phyloP scores from a whole-genome alignment of 2,113 vertebrate species.

The Gambusia affinis region DNA sequence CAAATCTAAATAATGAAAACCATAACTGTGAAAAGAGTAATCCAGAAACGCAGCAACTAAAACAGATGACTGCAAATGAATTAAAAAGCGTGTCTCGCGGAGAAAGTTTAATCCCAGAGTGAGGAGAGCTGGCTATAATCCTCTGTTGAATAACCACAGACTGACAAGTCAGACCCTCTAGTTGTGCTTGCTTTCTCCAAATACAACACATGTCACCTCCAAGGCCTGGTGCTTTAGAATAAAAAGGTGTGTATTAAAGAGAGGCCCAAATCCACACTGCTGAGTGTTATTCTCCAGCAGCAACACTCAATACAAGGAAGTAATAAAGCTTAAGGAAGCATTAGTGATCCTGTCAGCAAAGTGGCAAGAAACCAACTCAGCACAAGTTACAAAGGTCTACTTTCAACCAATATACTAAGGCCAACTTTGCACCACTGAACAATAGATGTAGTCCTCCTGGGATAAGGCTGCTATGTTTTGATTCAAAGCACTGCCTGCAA shows the following conservation, averaged over 20 bases:
- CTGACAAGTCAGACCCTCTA: conserved; percentile 49
- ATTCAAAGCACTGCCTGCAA: neutral
- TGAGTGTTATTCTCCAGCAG: conserved; percentile 38
- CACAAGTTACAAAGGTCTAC: conserved; percentile 43
- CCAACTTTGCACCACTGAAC: conserved; percentile 15
- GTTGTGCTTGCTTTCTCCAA: conserved; percentile 22
- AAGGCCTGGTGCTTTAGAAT: conserved; percentile 15
- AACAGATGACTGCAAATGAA: conserved; percentile 35
- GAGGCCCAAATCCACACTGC: conserved; percentile 28
- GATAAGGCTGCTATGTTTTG: conserved; percentile 16
- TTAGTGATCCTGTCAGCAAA: conserved; percentile 52
- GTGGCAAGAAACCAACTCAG: conserved; percentile 45
- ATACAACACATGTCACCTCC: conserved; percentile 28
- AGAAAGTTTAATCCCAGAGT: conserved; percentile 55
- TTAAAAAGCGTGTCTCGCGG: conserved; percentile 55
- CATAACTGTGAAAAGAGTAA: conserved; percentile 45
- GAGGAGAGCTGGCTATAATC: conserved; percentile 62
- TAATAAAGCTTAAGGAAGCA: conserved; percentile 55
- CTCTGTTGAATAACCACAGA: conserved; percentile 71
- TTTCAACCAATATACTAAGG: conserved; percentile 20
- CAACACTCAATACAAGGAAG: conserved; percentile 52
- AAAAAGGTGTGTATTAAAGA: conserved; percentile 19
- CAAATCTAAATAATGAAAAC: conserved; percentile 28
- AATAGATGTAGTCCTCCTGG: neutral
- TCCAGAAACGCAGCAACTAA: conserved; percentile 37